Evolutionary conservation across 2,113 vertebrate species (phyloP).

Genomic region (Conger conger): DNA sequence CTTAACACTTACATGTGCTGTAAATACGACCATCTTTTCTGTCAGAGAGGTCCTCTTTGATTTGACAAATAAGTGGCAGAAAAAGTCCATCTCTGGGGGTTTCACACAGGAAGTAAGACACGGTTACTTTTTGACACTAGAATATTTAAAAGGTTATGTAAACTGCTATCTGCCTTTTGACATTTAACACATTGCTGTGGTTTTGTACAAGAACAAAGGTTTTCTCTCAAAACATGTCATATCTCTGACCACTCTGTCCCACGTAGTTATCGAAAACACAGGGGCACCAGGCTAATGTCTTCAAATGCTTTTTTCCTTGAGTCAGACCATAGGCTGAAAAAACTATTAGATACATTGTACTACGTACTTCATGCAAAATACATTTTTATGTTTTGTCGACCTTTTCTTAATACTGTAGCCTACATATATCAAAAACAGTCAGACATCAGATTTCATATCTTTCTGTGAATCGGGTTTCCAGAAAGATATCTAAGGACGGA

Average conservation of each 20-base stretch:
- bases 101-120: constrained; percentile 20
- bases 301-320: neutral
- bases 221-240: neutral
- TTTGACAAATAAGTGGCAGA: neutral
- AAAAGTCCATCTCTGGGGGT: neutral
- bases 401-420: too few relatives aligned
- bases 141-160: constrained; percentile 14
- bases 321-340: too few relatives aligned
- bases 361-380: too few relatives aligned
- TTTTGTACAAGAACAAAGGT: constrained; percentile 13
- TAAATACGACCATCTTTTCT: too few relatives aligned
- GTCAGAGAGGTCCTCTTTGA: neutral
- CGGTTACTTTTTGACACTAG: neutral
- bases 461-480: too few relatives aligned
- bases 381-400: too few relatives aligned
- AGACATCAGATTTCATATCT: too few relatives aligned
- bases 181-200: constrained; percentile 7
- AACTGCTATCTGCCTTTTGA: constrained; percentile 9
- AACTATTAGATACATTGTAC: too few relatives aligned
- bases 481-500: too few relatives aligned
- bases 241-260: neutral
- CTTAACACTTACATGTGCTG: too few relatives aligned
- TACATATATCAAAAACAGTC: too few relatives aligned
- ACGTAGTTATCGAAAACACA: neutral
- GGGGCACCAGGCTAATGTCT: neutral